These are phyloP conservation scores for Cyphomyrus discorhynchus DNA, from an alignment of 2,113 vertebrate species.

Conservation along the genomic window DNA sequence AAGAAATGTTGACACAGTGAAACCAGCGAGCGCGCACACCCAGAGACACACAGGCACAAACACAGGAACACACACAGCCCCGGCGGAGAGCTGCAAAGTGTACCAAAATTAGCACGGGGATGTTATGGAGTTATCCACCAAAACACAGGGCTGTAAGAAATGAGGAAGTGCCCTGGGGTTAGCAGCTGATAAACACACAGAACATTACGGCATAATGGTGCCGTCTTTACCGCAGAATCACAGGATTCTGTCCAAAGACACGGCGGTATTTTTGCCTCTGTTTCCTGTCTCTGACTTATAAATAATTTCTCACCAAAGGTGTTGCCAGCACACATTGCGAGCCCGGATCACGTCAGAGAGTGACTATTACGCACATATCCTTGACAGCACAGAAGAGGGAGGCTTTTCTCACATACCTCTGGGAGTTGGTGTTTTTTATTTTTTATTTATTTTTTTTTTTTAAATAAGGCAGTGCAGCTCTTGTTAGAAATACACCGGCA, in stretches of 20 bases:
- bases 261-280: conserved; percentile 43
- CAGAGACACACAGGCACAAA: neutral
- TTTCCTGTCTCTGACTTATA: conserved; percentile 59
- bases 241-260: conserved; percentile 14
- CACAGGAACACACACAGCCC: neutral
- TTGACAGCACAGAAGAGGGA: conserved; percentile 51
- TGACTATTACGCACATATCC: conserved; percentile 46
- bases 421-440: conserved; percentile 45
- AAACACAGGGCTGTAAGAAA: neutral
- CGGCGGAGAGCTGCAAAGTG: neutral
- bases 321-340: conserved; percentile 56
- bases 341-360: conserved; percentile 46
- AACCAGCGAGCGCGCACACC: neutral
- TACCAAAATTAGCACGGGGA: conserved; percentile 4
- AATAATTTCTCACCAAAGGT: conserved; percentile 66
- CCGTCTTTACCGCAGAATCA: conserved; percentile 9
- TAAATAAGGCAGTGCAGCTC: conserved; percentile 43
- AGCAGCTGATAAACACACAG: conserved; percentile 3
- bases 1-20: neutral
- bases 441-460: conserved; percentile 20
- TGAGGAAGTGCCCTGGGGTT: neutral
- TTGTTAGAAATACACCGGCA: conserved; percentile 46
- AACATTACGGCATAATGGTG: neutral
- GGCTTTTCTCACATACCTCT: conserved; percentile 48
- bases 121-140: conserved; percentile 2